Conservation (phyloP, 2,797 vertebrate species). For the Oryzias sinensis region DNA sequence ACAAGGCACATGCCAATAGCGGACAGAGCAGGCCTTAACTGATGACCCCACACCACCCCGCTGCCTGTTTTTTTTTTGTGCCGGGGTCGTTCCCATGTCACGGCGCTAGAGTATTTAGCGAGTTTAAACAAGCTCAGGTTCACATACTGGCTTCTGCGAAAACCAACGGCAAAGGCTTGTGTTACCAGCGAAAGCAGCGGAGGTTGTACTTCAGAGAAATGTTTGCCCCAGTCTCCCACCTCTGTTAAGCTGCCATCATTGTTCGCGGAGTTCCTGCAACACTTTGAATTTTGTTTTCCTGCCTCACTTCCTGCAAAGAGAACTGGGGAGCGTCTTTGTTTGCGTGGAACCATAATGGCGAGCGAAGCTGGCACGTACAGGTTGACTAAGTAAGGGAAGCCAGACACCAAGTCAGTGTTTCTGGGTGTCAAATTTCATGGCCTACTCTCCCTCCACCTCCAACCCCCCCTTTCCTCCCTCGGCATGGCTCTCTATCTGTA, state of each 20-base stretch:
- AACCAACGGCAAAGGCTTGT: conserved; percentile 38
- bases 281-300: conserved; percentile 55
- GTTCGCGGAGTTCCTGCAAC: conserved; percentile 59
- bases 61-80: conserved; percentile 60
- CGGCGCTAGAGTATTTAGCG: conserved; percentile 60
- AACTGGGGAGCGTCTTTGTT: conserved; percentile 60
- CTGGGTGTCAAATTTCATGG: conserved; percentile 76
- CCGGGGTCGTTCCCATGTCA: conserved; percentile 64
- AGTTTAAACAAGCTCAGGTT: conserved; percentile 74
- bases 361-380: conserved; percentile 71
- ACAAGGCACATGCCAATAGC: conserved; percentile 63
- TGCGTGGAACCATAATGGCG: conserved; percentile 67
- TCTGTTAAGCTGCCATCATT: conserved; percentile 47
- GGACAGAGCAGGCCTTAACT: conserved; percentile 62
- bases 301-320: conserved; percentile 66
- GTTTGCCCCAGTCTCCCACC: conserved; percentile 29
- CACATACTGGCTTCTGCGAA: conserved; percentile 41
- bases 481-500: conserved; percentile 28
- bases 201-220: conserved; percentile 53
- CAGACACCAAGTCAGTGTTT: conserved; percentile 74
- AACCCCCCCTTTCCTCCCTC: conserved; percentile 14
- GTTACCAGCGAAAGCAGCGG: conserved; percentile 47
- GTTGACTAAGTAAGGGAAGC: conserved; percentile 75
- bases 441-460: conserved; percentile 36
- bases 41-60: conserved; percentile 62